Evolutionary conservation across 2,797 vertebrate genomes (phyloP).

Genomic region (Clarias pachynema): DNA sequence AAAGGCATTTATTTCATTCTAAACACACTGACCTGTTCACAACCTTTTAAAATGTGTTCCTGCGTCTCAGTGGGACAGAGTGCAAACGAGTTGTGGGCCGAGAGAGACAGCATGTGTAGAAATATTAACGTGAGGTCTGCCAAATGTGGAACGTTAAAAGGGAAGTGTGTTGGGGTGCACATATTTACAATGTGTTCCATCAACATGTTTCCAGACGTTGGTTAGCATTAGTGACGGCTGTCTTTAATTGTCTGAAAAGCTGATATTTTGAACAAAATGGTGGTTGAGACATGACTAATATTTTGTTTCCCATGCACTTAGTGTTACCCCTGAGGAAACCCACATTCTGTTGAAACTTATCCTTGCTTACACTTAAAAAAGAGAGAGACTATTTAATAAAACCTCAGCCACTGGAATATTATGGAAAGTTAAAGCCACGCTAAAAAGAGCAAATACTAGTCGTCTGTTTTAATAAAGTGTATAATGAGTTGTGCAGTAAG

Average conservation of each 20-base stretch:
- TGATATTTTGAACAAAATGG: neutral
- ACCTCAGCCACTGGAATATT: neutral
- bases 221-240: neutral
- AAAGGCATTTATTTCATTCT: slow-evolving; percentile 67
- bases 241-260: neutral
- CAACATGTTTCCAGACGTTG: neutral
- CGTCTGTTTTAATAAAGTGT: neutral
- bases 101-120: slow-evolving; percentile 53
- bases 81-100: slow-evolving; percentile 24
- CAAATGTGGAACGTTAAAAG: slow-evolving; percentile 68
- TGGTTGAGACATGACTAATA: neutral
- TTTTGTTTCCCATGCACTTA: neutral
- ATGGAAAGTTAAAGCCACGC: neutral
- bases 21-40: slow-evolving; percentile 66
- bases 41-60: slow-evolving; percentile 68
- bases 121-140: slow-evolving; percentile 62
- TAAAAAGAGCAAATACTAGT: neutral
- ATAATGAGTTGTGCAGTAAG: neutral
- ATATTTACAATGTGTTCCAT: slow-evolving; percentile 12
- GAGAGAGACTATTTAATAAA: neutral
- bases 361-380: neutral
- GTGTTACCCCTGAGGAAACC: neutral
- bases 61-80: slow-evolving; percentile 67
- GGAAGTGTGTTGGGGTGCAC: slow-evolving; percentile 61
- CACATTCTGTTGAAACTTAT: neutral